phyloP scores from a whole-genome alignment of 2,888 invertebrate genomes.

The Glyphotaelius pellucidus region DNA sequence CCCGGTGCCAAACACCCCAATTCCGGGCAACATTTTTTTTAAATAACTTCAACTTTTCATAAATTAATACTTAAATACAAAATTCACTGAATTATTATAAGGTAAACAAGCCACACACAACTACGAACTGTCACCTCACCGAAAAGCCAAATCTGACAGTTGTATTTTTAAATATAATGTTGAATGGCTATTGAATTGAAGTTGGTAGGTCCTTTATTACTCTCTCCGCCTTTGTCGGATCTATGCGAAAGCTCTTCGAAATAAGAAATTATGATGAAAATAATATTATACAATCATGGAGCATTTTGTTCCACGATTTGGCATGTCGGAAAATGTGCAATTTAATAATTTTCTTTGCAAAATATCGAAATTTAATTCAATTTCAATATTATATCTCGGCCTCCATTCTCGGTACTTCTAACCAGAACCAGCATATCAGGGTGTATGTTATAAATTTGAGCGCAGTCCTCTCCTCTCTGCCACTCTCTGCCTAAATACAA shows the following conservation, averaged over 20 bases:
- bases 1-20: conserved; percentile 96
- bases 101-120: conserved; percentile 18
- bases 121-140: neutral
- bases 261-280: neutral
- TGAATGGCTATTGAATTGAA: neutral
- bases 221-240: no score
- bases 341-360: neutral
- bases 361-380: neutral
- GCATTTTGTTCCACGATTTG: neutral
- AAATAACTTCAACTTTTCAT: conserved; percentile 7
- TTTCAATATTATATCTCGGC: neutral
- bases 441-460: no score
- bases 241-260: neutral
- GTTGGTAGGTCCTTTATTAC: neutral
- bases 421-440: no score
- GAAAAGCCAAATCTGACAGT: conserved; percentile 18
- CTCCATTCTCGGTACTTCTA: neutral
- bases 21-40: conserved; percentile 88
- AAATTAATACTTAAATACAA: neutral
- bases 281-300: no score
- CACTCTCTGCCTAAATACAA: no score
- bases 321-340: neutral
- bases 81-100: neutral
- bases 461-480: no score
- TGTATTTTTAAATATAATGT: neutral